Evolutionary conservation across 2,888 invertebrate genomes (phyloP).

Genomic region (Hydrotaea diabolus): DNA sequence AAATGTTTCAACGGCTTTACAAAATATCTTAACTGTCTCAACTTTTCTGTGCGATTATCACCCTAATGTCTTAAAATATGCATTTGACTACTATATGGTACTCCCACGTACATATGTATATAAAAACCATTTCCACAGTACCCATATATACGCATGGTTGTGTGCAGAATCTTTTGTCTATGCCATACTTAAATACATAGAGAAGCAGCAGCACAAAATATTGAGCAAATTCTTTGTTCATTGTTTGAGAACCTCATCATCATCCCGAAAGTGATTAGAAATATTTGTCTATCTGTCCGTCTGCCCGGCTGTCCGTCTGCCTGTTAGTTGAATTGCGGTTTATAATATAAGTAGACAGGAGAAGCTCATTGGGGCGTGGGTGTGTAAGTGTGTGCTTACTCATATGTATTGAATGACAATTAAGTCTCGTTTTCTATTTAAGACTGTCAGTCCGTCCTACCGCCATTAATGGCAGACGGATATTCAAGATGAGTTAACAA

Average conservation of each 20-base stretch:
- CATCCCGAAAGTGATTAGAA: slow-evolving; percentile 18
- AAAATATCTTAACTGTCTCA: too few relatives aligned
- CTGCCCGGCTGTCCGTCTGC: not conserved
- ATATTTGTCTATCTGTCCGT: slow-evolving; percentile 5
- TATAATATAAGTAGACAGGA: not conserved
- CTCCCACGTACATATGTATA: not conserved
- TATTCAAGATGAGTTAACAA: not conserved
- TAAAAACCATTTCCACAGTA: slow-evolving; percentile 17
- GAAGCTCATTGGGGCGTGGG: not conserved
- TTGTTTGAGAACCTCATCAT: slow-evolving; percentile 14
- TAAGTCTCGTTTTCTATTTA: slow-evolving; percentile 4
- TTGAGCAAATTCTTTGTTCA: slow-evolving; percentile 14
- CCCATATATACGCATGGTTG: too few relatives aligned
- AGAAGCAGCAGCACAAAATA: not conserved
- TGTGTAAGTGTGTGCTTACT: not conserved
- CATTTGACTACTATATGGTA: too few relatives aligned
- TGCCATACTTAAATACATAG: not conserved
- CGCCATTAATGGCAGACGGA: not conserved
- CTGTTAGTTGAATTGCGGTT: not conserved
- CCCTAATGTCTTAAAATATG: not conserved
- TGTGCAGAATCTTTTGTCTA: slow-evolving; percentile 13
- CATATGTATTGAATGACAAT: slow-evolving; percentile 28
- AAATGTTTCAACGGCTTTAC: too few relatives aligned
- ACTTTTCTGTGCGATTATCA: not conserved
- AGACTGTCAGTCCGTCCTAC: not conserved